Conservation (phyloP, 1,140 invertebrate species). For the Orchesella cincta region DNA sequence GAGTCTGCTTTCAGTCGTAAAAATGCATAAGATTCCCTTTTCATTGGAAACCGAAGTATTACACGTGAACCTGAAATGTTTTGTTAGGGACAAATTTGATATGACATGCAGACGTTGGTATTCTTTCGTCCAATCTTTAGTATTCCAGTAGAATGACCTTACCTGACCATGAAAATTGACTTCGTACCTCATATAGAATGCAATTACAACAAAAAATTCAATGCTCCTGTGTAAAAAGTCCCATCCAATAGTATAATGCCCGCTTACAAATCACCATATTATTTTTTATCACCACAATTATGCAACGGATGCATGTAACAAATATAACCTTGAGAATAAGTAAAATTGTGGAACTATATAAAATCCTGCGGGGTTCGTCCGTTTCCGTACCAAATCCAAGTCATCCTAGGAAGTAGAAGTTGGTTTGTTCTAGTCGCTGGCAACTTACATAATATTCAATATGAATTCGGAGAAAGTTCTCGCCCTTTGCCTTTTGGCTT, state of each 20-base stretch:
- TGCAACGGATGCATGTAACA: background rate
- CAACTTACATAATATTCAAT: background rate
- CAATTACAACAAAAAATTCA: too few species aligned
- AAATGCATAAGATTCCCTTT: too few species aligned
- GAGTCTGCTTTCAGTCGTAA: too few species aligned
- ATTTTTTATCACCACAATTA: background rate
- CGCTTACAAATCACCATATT: constrained; percentile 19
- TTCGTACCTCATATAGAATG: too few species aligned
- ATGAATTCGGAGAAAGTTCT: background rate
- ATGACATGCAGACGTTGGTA: too few species aligned
- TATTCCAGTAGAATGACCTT: constrained; percentile 1
- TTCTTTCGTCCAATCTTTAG: too few species aligned
- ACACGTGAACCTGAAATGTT: too few species aligned
- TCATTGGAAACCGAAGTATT: too few species aligned
- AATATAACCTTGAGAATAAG: background rate
- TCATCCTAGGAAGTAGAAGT: too few species aligned
- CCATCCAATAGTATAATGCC: too few species aligned
- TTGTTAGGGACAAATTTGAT: too few species aligned
- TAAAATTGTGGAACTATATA: background rate
- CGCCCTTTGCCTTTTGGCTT: background rate
- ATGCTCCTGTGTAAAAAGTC: too few species aligned
- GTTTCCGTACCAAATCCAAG: background rate
- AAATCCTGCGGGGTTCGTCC: background rate
- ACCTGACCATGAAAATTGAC: constrained; percentile 19
- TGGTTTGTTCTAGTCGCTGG: background rate